phyloP scores from a whole-genome alignment of 2,888 invertebrate species.

The Microdon myrmicae region DNA sequence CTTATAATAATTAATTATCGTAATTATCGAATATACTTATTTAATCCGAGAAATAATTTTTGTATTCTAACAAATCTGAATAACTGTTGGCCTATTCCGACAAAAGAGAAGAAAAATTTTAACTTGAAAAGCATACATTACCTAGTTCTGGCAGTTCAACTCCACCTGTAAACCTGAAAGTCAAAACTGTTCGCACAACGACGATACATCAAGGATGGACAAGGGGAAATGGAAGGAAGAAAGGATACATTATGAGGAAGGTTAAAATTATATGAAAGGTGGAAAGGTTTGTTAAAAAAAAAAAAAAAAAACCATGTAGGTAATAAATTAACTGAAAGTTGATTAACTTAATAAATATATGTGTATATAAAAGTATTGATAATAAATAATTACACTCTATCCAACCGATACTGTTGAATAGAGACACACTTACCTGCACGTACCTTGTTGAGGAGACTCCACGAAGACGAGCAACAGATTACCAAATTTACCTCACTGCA shows the following conservation, averaged over 20 bases:
- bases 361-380: too few species aligned
- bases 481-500: constrained; percentile 59
- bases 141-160: too few species aligned
- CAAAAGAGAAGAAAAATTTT: too few species aligned
- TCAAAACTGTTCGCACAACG: too few species aligned
- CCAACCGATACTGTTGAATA: constrained; percentile 71
- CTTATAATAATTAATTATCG: too few species aligned
- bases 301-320: constrained; percentile 51
- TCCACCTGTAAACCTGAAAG: too few species aligned
- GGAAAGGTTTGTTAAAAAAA: constrained; percentile 39
- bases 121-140: too few species aligned
- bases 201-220: constrained; percentile 16
- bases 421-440: constrained; percentile 69
- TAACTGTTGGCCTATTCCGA: too few species aligned
- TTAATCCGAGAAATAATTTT: too few species aligned
- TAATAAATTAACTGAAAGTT: constrained; percentile 54
- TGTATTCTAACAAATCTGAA: too few species aligned
- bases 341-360: constrained; percentile 53
- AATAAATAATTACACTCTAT: constrained; percentile 62
- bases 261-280: constrained; percentile 15
- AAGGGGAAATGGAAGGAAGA: constrained; percentile 10
- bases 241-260: constrained; percentile 9
- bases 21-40: too few species aligned
- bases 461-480: constrained; percentile 5
- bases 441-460: not conserved